Conservation (phyloP, 2,113 vertebrate genomes). For the Australoheros scitulus region DNA sequence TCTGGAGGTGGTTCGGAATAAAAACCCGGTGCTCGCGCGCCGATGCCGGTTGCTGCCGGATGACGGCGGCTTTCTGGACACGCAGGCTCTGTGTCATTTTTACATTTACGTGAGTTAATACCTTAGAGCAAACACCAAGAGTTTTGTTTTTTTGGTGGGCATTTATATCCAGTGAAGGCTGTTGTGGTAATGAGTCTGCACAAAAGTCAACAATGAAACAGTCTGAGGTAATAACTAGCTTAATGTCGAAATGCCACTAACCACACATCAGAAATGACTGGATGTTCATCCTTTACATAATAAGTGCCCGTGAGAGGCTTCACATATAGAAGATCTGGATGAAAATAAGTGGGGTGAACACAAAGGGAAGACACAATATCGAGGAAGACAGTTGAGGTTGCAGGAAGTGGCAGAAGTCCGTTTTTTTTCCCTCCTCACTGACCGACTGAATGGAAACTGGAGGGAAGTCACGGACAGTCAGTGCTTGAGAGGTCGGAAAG, state of each 20-base stretch:
- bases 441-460: conserved; percentile 36
- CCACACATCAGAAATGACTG: conserved; percentile 48
- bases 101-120: conserved; percentile 13
- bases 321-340: conserved; percentile 22
- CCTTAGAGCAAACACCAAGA: conserved; percentile 16
- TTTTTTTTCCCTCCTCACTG: neutral
- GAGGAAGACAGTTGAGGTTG: conserved; percentile 71
- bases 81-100: conserved; percentile 1
- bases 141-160: conserved; percentile 24
- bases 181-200: conserved; percentile 45
- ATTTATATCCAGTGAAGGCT: conserved; percentile 60
- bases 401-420: conserved; percentile 36
- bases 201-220: conserved; percentile 43
- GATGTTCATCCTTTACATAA: conserved; percentile 35
- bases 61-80: conserved; percentile 2
- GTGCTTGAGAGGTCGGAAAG: conserved; percentile 46
- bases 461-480: conserved; percentile 38
- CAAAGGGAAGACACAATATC: conserved; percentile 67
- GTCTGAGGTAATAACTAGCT: conserved; percentile 70
- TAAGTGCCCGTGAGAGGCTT: conserved; percentile 16
- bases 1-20: conserved; percentile 39
- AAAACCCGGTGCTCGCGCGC: conserved; percentile 8
- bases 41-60: neutral
- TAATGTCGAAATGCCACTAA: conserved; percentile 46
- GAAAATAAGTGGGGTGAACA: conserved; percentile 21